A percentile compares a stretch with the other conserved stretches of the same genome.
phyloP scores from a whole-genome alignment of 2,113 vertebrate genomes.

The Ammodytes dubius region DNA sequence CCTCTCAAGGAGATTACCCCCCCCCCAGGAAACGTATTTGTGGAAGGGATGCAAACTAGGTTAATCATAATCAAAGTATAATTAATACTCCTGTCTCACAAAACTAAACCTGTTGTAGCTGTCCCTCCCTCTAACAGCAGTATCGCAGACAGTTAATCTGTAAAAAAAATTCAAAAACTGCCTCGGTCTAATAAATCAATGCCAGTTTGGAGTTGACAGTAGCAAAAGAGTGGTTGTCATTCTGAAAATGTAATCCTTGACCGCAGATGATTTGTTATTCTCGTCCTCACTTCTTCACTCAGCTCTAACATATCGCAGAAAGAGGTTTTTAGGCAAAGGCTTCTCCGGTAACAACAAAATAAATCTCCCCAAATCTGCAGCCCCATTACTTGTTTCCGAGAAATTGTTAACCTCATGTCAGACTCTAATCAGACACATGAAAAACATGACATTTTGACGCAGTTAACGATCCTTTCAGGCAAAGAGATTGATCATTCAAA shows the following conservation, averaged over 20 bases:
- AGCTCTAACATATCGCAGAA: neutral
- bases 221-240: constrained; percentile 8
- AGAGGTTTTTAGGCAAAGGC: neutral
- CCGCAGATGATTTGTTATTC: constrained; percentile 5
- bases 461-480: neutral
- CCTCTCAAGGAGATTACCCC: constrained; percentile 10
- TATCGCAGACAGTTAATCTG: constrained; percentile 4
- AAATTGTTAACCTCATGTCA: neutral
- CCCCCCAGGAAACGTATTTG: constrained; percentile 8
- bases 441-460: neutral
- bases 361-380: neutral
- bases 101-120: constrained; percentile 19
- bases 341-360: neutral
- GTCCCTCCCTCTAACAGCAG: neutral
- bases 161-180: neutral
- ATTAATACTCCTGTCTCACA: neutral
- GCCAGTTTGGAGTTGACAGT: constrained; percentile 5
- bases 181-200: constrained; percentile 7
- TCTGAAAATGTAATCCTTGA: constrained; percentile 8
- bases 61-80: constrained; percentile 9
- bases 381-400: neutral
- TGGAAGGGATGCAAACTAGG: neutral
- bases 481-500: neutral
- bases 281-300: neutral
- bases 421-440: neutral